Conservation (phyloP, 2,797 vertebrate genomes). For the Falco novaeseelandiae region DNA sequence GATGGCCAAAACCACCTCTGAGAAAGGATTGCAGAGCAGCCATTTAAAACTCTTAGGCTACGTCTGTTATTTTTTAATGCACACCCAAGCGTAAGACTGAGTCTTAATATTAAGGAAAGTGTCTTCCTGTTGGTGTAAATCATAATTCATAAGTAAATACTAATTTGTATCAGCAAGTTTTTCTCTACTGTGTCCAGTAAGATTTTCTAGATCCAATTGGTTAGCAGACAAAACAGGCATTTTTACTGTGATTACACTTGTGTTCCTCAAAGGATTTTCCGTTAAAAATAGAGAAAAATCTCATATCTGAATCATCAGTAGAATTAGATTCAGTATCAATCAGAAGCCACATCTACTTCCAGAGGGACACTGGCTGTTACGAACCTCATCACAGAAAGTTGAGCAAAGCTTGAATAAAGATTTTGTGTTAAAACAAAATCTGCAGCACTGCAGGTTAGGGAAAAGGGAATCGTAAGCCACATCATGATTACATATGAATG, state of each 20-base stretch:
- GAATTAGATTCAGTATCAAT: neutral
- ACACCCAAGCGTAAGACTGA: neutral
- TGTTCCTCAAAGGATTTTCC: neutral
- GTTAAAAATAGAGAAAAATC: neutral
- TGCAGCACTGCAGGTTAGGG: neutral
- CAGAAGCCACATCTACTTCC: neutral
- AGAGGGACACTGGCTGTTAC: neutral
- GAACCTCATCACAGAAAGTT: neutral
- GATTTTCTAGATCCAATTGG: neutral
- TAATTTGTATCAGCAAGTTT: neutral
- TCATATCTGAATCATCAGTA: neutral
- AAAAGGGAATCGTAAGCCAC: neutral
- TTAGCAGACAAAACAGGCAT: neutral
- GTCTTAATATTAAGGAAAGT: neutral
- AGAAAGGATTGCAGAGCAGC: neutral
- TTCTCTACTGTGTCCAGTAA: neutral
- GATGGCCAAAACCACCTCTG: neutral
- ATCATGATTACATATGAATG: rapidly evolving
- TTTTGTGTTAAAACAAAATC: neutral
- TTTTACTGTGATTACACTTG: neutral
- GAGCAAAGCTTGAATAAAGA: neutral
- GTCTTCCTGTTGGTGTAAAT: neutral
- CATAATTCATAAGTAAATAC: neutral
- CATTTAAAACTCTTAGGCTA: neutral
- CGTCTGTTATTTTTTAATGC: neutral